These are phyloP conservation scores for Candidula unifasciata DNA, from an alignment of 2,888 invertebrate genomes.

Conservation along the genomic window DNA sequence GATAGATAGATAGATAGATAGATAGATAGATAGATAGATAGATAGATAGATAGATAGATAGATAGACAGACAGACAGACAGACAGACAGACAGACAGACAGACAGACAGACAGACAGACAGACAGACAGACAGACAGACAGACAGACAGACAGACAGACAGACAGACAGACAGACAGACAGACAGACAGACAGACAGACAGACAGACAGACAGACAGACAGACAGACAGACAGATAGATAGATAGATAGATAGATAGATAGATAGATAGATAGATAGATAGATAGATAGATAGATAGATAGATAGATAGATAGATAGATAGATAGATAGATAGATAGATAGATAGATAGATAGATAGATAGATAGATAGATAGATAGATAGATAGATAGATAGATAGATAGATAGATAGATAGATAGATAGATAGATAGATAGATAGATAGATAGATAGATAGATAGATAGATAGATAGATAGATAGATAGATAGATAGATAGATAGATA, in stretches of 20 bases:
- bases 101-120: too few relatives aligned
- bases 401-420: slow-evolving; percentile 30
- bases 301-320: slow-evolving; percentile 7
- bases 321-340: slow-evolving; percentile 10
- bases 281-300: slow-evolving; percentile 26
- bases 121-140: too few relatives aligned
- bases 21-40: too few relatives aligned
- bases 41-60: too few relatives aligned
- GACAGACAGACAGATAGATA: too few relatives aligned
- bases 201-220: too few relatives aligned
- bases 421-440: slow-evolving; percentile 36
- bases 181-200: too few relatives aligned
- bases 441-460: slow-evolving; percentile 27
- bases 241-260: slow-evolving; percentile 21
- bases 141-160: too few relatives aligned
- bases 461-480: slow-evolving; percentile 37
- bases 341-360: slow-evolving; percentile 17
- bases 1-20: slow-evolving; percentile 27
- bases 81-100: too few relatives aligned
- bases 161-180: too few relatives aligned
- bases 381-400: slow-evolving; percentile 25
- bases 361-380: slow-evolving; percentile 23
- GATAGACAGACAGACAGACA: too few relatives aligned
- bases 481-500: slow-evolving; percentile 32
- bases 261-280: slow-evolving; percentile 24